Evolutionary conservation across 2,797 vertebrate genomes (phyloP).

Genomic region (Halcyon smyrnensis): DNA sequence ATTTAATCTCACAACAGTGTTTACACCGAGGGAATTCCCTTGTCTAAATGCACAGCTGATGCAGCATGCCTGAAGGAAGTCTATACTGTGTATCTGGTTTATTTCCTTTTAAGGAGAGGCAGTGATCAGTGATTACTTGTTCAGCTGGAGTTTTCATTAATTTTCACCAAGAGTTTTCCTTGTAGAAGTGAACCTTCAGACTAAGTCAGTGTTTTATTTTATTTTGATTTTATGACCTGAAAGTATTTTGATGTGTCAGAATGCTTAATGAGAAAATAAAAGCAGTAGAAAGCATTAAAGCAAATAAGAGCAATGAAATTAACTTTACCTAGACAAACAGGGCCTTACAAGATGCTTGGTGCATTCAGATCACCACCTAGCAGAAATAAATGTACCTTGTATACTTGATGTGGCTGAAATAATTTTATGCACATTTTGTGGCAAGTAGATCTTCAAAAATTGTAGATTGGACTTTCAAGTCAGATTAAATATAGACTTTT

Average conservation of each 20-base stretch:
- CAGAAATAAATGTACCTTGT: neutral
- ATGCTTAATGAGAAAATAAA: neutral
- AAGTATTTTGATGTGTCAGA: neutral
- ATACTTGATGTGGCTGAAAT: neutral
- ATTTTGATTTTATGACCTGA: neutral
- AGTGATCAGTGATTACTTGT: neutral
- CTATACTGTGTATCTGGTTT: neutral
- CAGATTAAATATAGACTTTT: neutral
- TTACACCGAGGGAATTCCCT: neutral
- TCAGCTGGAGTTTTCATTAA: neutral
- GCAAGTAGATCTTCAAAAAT: neutral
- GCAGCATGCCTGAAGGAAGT: neutral
- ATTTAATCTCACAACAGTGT: accelerated
- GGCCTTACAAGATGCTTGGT: neutral
- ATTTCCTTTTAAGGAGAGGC: neutral
- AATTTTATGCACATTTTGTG: neutral
- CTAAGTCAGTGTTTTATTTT: neutral
- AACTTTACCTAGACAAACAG: neutral
- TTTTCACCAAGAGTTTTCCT: neutral
- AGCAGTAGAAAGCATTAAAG: neutral
- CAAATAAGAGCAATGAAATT: neutral
- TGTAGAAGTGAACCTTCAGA: neutral
- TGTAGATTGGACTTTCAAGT: neutral
- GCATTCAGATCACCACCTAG: neutral
- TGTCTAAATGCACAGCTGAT: neutral